Evolutionary conservation across 2,113 vertebrate genomes (phyloP).

Genomic region (Recurvirostra avosetta): DNA sequence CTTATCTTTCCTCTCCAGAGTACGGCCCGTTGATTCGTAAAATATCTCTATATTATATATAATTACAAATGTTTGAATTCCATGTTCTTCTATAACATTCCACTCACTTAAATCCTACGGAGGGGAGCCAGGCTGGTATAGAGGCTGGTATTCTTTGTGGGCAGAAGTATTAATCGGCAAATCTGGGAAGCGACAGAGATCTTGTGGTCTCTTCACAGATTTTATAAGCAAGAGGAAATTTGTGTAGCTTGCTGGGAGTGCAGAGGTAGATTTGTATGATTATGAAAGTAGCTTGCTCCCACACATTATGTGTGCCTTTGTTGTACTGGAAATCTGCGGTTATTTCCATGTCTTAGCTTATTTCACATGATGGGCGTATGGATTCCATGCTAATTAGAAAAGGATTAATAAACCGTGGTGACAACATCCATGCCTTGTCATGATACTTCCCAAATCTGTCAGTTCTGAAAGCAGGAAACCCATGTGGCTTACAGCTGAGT

Average conservation of each 20-base stretch:
- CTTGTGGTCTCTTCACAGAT: not conserved
- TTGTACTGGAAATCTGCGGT: not conserved
- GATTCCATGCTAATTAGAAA: not conserved
- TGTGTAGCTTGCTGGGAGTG: not conserved
- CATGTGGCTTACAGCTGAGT: not conserved
- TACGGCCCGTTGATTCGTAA: not conserved
- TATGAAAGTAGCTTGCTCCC: not conserved
- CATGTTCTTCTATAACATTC: not conserved
- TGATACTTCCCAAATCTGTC: not conserved
- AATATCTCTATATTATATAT: not conserved
- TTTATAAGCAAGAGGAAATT: not conserved
- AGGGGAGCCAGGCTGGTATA: not conserved
- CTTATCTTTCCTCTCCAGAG: not conserved
- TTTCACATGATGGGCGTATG: not conserved
- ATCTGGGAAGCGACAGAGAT: not conserved
- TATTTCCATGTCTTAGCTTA: not conserved
- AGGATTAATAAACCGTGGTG: not conserved
- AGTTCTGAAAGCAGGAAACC: not conserved
- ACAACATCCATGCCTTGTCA: not conserved
- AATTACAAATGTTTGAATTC: not conserved
- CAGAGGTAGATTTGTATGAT: not conserved
- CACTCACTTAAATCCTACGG: not conserved
- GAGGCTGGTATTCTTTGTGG: not conserved
- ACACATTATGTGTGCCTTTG: not conserved
- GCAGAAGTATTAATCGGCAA: not conserved